Evolutionary conservation across 2,888 invertebrate species (phyloP), one percentile per base, ranked within the genome.

Genomic region (Drosophila differens): DNA sequence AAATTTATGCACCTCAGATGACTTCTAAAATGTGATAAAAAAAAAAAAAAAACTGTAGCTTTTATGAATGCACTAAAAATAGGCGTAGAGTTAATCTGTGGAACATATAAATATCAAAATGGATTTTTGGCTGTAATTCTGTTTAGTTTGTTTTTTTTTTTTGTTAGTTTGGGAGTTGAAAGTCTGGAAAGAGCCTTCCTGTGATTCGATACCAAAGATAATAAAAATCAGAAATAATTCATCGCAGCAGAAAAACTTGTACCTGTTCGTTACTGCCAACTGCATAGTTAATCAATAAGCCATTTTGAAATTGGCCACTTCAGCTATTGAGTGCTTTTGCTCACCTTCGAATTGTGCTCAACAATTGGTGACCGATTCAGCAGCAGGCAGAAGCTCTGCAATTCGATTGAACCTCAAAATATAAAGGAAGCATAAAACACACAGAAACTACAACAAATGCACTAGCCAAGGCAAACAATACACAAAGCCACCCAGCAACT

Each of bases 361-460:
- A 62, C 72, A 80, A 80, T 64, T 52, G 83, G 58, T 25, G 47
- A 76, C 76, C 76, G 81, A 76, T 73, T 65, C 69, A 52, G 16
- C 51, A 70, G 54, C 64, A 22, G 33, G n/a, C 25, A 7, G n/a
- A 60, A 64, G 58, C 71, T 47, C 62, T 47, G 65, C 69, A 57
- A 67, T 76, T 74, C 83, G 74, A 77, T 85, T 82, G 66, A 54
- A 60, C 30, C 35, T 33, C 14, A 66, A 32, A 30, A 49, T 65
- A 53, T 39, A 47, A 47, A 7, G 7, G 4, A 25, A 47, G 7
- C 22, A 47, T 16, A 47, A 22, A 47, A 47, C 16, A 47, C 47
- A 47, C 16, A 25, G 28, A 47, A 33, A 69, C 61, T n/a, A 37
- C 64, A 59, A 69, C 49, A 76, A 65, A 73, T 69, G 63, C 69